Conservation (phyloP, 2,113 vertebrate genomes). For the Calypte anna region DNA sequence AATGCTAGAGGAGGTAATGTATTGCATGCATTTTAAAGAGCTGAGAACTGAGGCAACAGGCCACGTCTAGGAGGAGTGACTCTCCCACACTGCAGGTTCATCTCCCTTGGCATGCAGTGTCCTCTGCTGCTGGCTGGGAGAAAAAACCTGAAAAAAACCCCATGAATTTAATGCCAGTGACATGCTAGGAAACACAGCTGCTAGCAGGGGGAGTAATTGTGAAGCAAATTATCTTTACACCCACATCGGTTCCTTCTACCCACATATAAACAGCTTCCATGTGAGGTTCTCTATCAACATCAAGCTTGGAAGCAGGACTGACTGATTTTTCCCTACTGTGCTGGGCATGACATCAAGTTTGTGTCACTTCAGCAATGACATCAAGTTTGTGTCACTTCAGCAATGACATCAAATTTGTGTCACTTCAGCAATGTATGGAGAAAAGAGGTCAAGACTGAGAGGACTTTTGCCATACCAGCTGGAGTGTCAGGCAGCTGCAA, state of each 20-base stretch:
- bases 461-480: neutral
- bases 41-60: neutral
- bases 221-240: neutral
- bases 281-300: neutral
- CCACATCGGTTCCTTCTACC: rapidly evolving
- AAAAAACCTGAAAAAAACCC: neutral
- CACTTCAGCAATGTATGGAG: neutral
- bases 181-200: rapidly evolving
- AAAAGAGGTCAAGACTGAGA: neutral
- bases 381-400: neutral
- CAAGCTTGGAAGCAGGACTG: neutral
- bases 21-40: neutral
- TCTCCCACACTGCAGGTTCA: neutral
- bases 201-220: neutral
- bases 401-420: too few species aligned
- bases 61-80: neutral
- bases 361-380: neutral
- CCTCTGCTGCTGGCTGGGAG: neutral
- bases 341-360: neutral
- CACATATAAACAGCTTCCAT: rapidly evolving
- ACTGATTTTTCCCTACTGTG: neutral
- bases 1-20: neutral
- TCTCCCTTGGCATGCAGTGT: neutral
- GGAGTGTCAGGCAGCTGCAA: neutral
- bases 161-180: rapidly evolving